Evolutionary conservation across 2,113 vertebrate genomes (phyloP).

Genomic region (Ancistrus triradiatus): DNA sequence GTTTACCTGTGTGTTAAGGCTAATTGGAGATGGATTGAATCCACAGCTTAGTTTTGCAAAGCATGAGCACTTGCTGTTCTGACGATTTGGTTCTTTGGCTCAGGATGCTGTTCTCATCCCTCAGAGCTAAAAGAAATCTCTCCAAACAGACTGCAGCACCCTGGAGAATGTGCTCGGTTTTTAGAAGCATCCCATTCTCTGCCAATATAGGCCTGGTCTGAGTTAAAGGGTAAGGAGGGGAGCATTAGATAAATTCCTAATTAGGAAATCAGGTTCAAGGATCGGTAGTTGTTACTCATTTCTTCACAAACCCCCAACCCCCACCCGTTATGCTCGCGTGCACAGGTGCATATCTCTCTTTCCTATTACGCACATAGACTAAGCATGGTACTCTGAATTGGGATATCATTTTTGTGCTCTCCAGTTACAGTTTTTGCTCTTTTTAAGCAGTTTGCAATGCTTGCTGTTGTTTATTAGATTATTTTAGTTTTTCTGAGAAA

Average conservation of each 20-base stretch:
- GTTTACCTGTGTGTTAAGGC: no score
- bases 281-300: constrained; percentile 57
- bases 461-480: no score
- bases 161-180: constrained; percentile 45
- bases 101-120: constrained; percentile 20
- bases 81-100: constrained; percentile 24
- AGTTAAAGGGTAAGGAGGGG: constrained; percentile 65
- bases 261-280: constrained; percentile 70
- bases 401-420: no score
- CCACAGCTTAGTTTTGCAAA: constrained; percentile 4
- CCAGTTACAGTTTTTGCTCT: no score
- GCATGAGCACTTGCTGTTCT: constrained; percentile 13
- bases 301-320: no score
- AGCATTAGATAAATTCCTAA: constrained; percentile 68
- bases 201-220: constrained; percentile 52
- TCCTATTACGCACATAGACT: no score
- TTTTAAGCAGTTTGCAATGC: no score
- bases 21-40: background rate
- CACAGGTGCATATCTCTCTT: no score
- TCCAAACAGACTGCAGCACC: constrained; percentile 41
- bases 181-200: constrained; percentile 51
- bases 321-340: no score
- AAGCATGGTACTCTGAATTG: no score
- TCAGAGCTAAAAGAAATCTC: constrained; percentile 44
- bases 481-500: no score